phyloP scores from a whole-genome alignment of 2,888 invertebrate genomes.

The Cylindroiulus punctatus region DNA sequence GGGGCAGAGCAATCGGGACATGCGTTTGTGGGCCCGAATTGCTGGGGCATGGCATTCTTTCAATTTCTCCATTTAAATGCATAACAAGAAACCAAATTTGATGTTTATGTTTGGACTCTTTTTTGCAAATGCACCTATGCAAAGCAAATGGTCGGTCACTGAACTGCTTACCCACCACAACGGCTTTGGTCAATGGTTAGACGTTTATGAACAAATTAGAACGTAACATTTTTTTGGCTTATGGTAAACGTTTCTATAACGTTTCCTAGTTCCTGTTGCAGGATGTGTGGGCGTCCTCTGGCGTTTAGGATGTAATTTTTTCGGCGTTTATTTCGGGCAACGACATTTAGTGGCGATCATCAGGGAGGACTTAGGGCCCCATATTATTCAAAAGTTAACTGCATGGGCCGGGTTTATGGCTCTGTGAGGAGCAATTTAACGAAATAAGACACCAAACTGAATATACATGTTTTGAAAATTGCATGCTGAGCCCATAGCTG shows the following conservation, averaged over 20 bases:
- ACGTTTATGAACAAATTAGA: not conserved
- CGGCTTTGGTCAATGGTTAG: not conserved
- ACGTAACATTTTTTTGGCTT: not conserved
- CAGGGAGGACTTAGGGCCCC: not conserved
- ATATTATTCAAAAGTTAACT: not conserved
- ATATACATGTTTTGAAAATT: not conserved
- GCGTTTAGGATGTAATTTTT: not conserved
- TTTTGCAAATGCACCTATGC: conserved; percentile 3
- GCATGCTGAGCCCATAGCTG: not conserved
- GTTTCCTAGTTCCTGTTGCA: not conserved
- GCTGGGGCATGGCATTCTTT: not conserved
- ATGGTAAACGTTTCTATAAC: not conserved
- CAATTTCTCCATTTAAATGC: not conserved
- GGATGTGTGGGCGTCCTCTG: not conserved
- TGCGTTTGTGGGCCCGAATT: not conserved
- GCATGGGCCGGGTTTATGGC: not conserved
- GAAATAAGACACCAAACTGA: not conserved
- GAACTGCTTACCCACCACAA: not conserved
- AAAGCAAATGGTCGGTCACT: not conserved
- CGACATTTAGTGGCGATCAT: not conserved
- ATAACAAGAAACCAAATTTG: not conserved
- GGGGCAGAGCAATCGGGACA: not conserved
- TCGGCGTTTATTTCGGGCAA: not conserved
- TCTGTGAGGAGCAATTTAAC: not conserved
- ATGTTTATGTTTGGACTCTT: not conserved